Conservation (phyloP, 2,888 invertebrate species). For the Pharmacophagus antenor region DNA sequence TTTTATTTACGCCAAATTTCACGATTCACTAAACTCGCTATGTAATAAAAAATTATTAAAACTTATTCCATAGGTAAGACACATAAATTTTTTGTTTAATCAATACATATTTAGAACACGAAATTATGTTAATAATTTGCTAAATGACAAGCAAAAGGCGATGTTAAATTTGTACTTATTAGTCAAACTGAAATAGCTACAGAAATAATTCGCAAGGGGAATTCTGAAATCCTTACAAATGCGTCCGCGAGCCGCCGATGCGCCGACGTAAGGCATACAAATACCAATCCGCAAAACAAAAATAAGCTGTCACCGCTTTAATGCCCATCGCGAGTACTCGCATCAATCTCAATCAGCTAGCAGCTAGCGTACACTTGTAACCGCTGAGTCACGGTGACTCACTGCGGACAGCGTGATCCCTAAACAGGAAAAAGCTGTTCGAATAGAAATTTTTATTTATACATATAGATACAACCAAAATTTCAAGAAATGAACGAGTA, state of each 20-base stretch:
- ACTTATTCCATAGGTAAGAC: no score
- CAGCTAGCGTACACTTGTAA: conserved; percentile 44
- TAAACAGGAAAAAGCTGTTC: no score
- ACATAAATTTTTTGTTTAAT: no score
- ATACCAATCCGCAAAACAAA: conserved; percentile 19
- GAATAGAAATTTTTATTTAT: no score
- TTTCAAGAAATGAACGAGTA: no score
- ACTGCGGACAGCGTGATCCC: conserved; percentile 18
- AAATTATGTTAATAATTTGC: no score
- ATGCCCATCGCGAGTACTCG: conserved; percentile 16
- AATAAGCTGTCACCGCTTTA: conserved; percentile 24
- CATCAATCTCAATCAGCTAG: conserved; percentile 68
- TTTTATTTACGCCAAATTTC: no score
- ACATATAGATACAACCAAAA: no score
- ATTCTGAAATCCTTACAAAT: conserved; percentile 20
- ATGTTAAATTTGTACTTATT: background rate
- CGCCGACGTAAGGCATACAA: conserved; percentile 17
- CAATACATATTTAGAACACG: no score
- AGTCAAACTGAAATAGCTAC: background rate
- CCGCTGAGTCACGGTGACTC: conserved; percentile 55
- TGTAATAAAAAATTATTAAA: no score
- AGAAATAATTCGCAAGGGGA: conserved; percentile 1
- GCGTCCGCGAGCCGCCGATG: conserved; percentile 4
- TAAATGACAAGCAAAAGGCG: no score
- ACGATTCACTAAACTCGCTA: no score